A percentile compares a stretch with the other conserved stretches of the same genome.
phyloP scores from a whole-genome alignment of 2,113 vertebrate genomes.

The Strix aluco region DNA sequence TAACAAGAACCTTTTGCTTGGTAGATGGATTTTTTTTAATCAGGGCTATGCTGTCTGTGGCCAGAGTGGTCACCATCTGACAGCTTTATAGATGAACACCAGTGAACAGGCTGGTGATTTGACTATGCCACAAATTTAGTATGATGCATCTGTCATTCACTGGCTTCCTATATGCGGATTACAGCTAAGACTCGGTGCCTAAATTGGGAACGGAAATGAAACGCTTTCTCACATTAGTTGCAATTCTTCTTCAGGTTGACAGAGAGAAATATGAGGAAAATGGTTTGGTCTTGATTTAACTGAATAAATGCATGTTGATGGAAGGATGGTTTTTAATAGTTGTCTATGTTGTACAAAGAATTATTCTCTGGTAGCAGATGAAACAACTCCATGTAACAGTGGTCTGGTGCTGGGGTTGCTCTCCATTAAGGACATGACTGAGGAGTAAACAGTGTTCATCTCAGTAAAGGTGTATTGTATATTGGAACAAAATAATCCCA shows the following conservation, averaged over 20 bases:
- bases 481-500: constrained; percentile 3
- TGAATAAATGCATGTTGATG: neutral
- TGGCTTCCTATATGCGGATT: neutral
- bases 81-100: neutral
- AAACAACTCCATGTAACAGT: neutral
- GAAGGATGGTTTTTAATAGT: neutral
- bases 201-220: neutral
- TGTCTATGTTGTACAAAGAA: neutral
- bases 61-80: neutral
- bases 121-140: neutral
- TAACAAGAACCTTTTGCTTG: neutral
- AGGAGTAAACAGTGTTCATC: neutral
- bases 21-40: neutral
- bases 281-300: neutral
- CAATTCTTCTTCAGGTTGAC: neutral
- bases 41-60: neutral
- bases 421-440: neutral
- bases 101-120: neutral
- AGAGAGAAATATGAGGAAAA: neutral
- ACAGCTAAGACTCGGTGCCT: neutral
- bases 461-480: neutral
- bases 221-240: neutral
- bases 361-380: neutral
- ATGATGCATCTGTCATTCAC: neutral
- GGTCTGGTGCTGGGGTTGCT: neutral